Conservation (phyloP, 2,797 vertebrate species). For the Sebastes minor region DNA sequence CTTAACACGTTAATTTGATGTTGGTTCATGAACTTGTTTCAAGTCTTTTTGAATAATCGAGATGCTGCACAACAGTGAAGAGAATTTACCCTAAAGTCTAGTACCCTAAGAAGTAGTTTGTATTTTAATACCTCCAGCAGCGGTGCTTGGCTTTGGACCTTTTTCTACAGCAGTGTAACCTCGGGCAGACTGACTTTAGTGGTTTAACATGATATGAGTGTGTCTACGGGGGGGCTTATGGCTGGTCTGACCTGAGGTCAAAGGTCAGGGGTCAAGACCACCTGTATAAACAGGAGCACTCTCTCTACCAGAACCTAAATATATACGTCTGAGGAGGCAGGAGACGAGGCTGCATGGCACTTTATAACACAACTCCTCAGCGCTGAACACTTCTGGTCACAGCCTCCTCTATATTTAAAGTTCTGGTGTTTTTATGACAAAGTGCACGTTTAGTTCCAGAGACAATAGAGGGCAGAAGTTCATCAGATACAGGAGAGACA, state of each 20-base stretch:
- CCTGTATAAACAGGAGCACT: constrained; percentile 52
- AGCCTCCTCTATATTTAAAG: background rate
- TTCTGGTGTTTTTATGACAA: background rate
- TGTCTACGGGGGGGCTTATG: constrained; percentile 38
- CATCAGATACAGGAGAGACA: constrained; percentile 44
- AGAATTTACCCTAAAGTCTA: too few relatives aligned
- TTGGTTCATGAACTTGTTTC: too few relatives aligned
- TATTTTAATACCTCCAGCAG: too few relatives aligned
- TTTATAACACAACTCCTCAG: background rate
- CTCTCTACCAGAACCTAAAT: constrained; percentile 43
- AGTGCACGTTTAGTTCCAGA: background rate
- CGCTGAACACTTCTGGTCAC: background rate
- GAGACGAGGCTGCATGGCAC: background rate
- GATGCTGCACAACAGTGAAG: too few relatives aligned
- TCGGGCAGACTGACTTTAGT: background rate
- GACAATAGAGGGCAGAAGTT: constrained; percentile 47
- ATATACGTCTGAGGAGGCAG: constrained; percentile 26
- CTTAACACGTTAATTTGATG: too few relatives aligned
- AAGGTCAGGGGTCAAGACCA: constrained; percentile 53
- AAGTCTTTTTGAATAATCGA: too few relatives aligned
- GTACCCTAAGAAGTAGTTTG: too few relatives aligned
- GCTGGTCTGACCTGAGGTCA: constrained; percentile 42
- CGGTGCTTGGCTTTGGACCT: too few relatives aligned
- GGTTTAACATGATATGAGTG: constrained; percentile 15
- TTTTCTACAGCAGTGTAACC: background rate